phyloP scores from a whole-genome alignment of 2,888 invertebrate species.

The Cataglyphis livida region DNA sequence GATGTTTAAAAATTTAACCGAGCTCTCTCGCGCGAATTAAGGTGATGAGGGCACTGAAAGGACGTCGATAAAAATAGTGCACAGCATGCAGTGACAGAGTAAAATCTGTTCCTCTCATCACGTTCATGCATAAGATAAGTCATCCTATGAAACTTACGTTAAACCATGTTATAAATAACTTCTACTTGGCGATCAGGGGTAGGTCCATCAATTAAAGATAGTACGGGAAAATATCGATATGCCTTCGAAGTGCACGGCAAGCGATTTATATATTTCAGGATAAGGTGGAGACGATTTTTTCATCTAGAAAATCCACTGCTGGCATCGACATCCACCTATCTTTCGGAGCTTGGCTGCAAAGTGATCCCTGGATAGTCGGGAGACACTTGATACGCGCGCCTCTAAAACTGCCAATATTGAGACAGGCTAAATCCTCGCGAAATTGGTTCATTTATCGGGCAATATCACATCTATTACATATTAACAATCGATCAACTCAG shows the following conservation, averaged over 20 bases:
- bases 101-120: constrained; percentile 24
- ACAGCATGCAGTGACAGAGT: neutral
- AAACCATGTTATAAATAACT: constrained; percentile 46
- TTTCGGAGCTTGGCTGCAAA: constrained; percentile 66
- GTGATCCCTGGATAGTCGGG: constrained; percentile 70
- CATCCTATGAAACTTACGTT: constrained; percentile 24
- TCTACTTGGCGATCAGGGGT: neutral
- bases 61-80: neutral
- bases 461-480: constrained; percentile 72
- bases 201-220: constrained; percentile 29
- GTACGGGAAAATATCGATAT: constrained; percentile 40
- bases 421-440: constrained; percentile 76
- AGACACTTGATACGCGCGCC: constrained; percentile 59
- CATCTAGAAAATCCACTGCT: constrained; percentile 59
- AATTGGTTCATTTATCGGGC: constrained; percentile 79
- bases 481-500: constrained; percentile 44
- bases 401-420: constrained; percentile 72
- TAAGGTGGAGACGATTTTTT: constrained; percentile 58
- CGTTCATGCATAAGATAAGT: constrained; percentile 8
- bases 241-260: constrained; percentile 28
- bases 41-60: neutral
- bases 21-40: neutral
- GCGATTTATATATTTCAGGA: constrained; percentile 57
- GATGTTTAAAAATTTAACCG: neutral
- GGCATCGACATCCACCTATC: constrained; percentile 61